Conservation (phyloP, 2,888 invertebrate genomes). For the Hypsopygia costalis region DNA sequence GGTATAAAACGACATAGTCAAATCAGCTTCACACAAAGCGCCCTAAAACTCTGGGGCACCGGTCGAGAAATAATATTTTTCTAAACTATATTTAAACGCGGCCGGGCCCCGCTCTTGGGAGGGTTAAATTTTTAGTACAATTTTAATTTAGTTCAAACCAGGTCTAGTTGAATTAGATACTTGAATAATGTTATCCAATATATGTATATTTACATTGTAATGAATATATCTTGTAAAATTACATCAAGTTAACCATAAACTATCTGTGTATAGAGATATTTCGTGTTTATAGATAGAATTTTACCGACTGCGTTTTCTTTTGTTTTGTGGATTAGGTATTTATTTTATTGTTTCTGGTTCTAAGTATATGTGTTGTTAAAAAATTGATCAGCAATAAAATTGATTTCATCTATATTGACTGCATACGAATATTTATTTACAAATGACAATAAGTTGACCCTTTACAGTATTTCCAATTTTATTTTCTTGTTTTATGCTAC, state of each 20-base stretch:
- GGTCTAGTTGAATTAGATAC: slow-evolving; percentile 44
- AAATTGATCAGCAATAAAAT: slow-evolving; percentile 72
- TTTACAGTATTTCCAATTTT: too few species aligned
- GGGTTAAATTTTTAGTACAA: slow-evolving; percentile 69
- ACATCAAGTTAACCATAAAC: slow-evolving; percentile 28
- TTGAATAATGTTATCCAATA: slow-evolving; percentile 35
- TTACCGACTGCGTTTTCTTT: slow-evolving; percentile 51
- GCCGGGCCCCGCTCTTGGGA: slow-evolving; percentile 29
- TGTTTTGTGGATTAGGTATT: slow-evolving; percentile 72
- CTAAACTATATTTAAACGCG: slow-evolving; percentile 42
- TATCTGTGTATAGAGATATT: slow-evolving; percentile 41
- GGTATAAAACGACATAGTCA: too few species aligned
- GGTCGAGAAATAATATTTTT: slow-evolving; percentile 42
- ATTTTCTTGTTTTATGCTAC: too few species aligned
- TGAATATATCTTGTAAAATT: slow-evolving; percentile 49
- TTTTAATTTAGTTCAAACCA: slow-evolving; percentile 63
- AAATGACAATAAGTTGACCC: too few species aligned
- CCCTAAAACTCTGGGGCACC: slow-evolving; percentile 22
- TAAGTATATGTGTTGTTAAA: slow-evolving; percentile 76
- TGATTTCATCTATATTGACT: slow-evolving; percentile 62
- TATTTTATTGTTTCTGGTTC: slow-evolving; percentile 76
- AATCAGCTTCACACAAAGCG: too few species aligned
- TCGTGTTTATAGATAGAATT: slow-evolving; percentile 36
- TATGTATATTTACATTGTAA: slow-evolving; percentile 49
- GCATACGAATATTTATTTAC: slow-evolving; percentile 44